Conservation (phyloP, 35 echinoderm and acorn worm species). For the Eucidaris tribuloides region DNA sequence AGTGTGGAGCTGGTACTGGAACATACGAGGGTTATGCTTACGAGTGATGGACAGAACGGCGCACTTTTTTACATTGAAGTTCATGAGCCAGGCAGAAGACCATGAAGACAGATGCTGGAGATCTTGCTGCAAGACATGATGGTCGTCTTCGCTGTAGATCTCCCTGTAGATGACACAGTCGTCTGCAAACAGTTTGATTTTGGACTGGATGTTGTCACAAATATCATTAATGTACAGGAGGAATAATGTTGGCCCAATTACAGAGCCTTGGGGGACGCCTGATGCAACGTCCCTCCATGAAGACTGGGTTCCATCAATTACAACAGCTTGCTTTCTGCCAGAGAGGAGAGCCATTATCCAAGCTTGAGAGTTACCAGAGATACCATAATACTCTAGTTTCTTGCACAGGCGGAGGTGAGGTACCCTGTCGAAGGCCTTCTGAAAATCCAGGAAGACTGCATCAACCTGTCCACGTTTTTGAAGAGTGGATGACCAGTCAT, state of each 20-base stretch:
- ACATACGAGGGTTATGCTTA: neutral
- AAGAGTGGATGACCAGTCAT: no score
- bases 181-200: slow-evolving; percentile 31
- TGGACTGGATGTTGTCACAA: neutral
- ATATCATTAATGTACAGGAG: slow-evolving; percentile 50
- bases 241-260: neutral
- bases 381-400: slow-evolving; percentile 30
- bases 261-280: slow-evolving; percentile 44
- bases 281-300: neutral
- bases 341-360: slow-evolving; percentile 31
- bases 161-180: neutral
- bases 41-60: neutral
- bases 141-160: neutral
- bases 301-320: slow-evolving; percentile 12
- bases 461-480: no score
- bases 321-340: slow-evolving; percentile 1
- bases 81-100: neutral
- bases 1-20: neutral
- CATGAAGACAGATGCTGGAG: neutral
- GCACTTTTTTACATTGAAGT: neutral
- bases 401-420: neutral
- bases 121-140: neutral
- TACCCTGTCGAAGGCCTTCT: slow-evolving; percentile 23
- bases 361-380: neutral
- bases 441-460: slow-evolving; percentile 14